Conservation (phyloP, 2,113 vertebrate genomes). For the Tyrannus savana region DNA sequence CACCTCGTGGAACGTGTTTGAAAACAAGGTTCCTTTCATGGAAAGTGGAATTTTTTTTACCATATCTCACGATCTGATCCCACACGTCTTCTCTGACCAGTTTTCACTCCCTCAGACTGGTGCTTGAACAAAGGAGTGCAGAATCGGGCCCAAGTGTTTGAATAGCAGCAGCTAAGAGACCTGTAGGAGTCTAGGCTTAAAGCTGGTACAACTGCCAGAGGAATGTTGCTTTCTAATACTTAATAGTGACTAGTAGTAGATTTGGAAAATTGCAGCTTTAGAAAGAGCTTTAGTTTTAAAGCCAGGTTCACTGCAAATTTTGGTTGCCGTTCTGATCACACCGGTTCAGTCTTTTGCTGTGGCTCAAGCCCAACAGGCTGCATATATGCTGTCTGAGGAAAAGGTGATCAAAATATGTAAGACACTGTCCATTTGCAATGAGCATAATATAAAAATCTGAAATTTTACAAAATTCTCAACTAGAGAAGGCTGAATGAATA, state of each 20-base stretch:
- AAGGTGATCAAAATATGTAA: rapidly evolving
- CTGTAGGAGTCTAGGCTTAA: background rate
- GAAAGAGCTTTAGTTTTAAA: background rate
- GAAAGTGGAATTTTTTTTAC: slow-evolving; percentile 19
- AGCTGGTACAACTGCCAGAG: background rate
- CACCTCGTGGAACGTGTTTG: slow-evolving; percentile 45
- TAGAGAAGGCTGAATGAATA: background rate
- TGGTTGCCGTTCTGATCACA: background rate
- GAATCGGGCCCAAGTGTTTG: background rate
- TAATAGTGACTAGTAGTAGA: background rate
- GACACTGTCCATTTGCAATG: background rate
- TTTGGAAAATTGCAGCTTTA: background rate
- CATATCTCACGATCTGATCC: slow-evolving; percentile 23
- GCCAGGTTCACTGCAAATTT: background rate
- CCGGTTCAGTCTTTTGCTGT: background rate
- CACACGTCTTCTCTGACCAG: background rate
- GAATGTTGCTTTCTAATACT: background rate
- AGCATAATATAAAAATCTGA: background rate
- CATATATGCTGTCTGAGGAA: background rate
- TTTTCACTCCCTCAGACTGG: background rate
- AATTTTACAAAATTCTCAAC: background rate
- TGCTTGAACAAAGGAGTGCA: slow-evolving; percentile 39
- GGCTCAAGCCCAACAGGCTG: background rate
- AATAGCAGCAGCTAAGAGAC: background rate
- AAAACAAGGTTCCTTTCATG: slow-evolving; percentile 54